Evolutionary conservation across 2,888 invertebrate genomes (phyloP).

Genomic region (Thysanoteuthis rhombus): DNA sequence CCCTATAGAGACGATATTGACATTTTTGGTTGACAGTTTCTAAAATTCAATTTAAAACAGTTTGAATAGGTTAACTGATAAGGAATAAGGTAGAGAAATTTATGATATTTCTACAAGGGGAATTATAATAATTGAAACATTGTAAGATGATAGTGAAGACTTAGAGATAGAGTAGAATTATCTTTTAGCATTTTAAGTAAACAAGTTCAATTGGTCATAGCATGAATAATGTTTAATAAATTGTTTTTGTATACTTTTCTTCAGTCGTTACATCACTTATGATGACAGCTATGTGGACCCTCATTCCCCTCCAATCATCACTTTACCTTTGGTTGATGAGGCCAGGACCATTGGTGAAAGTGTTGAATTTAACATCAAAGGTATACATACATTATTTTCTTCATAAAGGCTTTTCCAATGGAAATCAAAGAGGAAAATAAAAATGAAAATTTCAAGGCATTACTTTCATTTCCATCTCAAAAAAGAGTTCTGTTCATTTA

Average conservation of each 20-base stretch:
- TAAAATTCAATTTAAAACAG: no score
- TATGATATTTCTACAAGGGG: no score
- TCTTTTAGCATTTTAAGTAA: no score
- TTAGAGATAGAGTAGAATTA: no score
- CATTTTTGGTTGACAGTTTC: no score
- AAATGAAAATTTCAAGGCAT: neutral
- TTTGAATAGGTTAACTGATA: no score
- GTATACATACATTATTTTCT: constrained; percentile 40
- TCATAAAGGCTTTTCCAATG: neutral
- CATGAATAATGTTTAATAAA: neutral
- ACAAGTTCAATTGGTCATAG: no score
- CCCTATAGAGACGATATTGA: no score
- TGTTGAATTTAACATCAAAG: constrained; percentile 57
- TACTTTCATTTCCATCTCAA: neutral
- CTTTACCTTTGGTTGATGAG: constrained; percentile 61
- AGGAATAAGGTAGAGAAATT: no score
- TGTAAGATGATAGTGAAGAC: no score
- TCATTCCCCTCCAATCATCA: constrained; percentile 57
- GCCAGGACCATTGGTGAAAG: constrained; percentile 56
- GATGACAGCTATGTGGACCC: constrained; percentile 46
- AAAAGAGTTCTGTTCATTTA: no score
- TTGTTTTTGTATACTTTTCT: neutral
- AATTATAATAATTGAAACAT: no score
- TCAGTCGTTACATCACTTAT: constrained; percentile 38
- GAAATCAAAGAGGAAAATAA: neutral